Percentiles rank a stretch among this genome's conserved stretches.
Conservation (phyloP, 92 coral and sea anemone genomes). For the Siderastrea siderea region DNA sequence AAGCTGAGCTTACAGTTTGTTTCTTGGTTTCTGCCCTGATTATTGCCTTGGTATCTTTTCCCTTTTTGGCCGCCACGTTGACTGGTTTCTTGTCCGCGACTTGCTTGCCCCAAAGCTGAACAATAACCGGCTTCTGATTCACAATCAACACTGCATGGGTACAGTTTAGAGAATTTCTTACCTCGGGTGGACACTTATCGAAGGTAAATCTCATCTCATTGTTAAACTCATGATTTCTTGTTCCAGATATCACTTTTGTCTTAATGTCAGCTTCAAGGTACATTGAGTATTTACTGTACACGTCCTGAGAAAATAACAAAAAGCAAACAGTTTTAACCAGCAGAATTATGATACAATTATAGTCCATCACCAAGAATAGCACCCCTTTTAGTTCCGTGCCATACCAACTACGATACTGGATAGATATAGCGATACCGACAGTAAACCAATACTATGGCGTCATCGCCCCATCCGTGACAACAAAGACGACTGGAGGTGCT, state of each 20-base stretch:
- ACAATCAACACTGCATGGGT: no score
- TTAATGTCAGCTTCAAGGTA: conserved; percentile 78
- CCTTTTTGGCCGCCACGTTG: conserved; percentile 87
- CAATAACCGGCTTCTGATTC: conserved; percentile 70
- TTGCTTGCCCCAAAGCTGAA: conserved; percentile 94
- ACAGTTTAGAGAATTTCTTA: conserved; percentile 3
- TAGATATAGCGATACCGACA: no score
- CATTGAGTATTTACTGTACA: conserved; percentile 87
- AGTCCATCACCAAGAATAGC: no score
- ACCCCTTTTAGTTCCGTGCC: no score
- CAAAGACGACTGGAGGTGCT: no score
- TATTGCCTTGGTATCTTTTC: conserved; percentile 93
- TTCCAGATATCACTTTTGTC: conserved; percentile 84
- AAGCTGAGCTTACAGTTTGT: conserved; percentile 33
- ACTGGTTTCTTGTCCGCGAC: conserved; percentile 83
- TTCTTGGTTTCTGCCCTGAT: conserved; percentile 90
- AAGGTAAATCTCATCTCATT: conserved; percentile 85
- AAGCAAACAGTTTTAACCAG: no score
- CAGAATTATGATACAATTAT: background rate
- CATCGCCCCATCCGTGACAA: no score
- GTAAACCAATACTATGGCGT: no score
- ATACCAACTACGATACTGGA: no score
- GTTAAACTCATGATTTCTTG: conserved; percentile 93
- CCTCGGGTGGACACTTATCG: conserved; percentile 87
- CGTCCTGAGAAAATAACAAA: conserved; percentile 25